Evolutionary conservation across 92 coral and sea anemone species (phyloP), one percentile per base, ranked within the genome.

Genomic region (Chrysogorgia sp.): DNA sequence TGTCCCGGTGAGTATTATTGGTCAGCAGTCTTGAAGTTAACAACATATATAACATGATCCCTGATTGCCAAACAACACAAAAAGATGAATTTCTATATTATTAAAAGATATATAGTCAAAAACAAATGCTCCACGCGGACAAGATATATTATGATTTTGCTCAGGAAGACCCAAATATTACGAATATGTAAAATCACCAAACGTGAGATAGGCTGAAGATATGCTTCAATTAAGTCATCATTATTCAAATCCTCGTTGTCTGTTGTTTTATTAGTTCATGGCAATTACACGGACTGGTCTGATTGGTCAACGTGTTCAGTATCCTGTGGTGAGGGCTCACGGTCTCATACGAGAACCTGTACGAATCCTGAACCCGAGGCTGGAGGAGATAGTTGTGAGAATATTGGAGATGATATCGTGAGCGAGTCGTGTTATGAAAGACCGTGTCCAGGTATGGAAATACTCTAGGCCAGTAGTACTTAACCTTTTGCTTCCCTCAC

Each of bases 401-500:
- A 92, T 52, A 90, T 89, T 43, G 99, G 99, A 17, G 89, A 79
- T 74, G 74, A 87, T 7, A 49, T 72, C 34, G 92, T 89, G 83
- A 89, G 88, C 37, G 90, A 86, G 0, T 89, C 88, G 80, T 96
- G 99, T 59, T 86, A 64, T 66, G 86, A 76, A 58, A 90, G 84
- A 59, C 97, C 92, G 40, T 96, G 99, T 32, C 99, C 99, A 68
- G 90, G 98, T 93, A 84, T 53, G 75, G 37, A 0, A n/a, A n/a
- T n/a, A n/a, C n/a, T n/a, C n/a, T n/a, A n/a, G n/a, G n/a, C n/a
- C n/a, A n/a, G 22, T 26, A 23, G 8, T n/a, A n/a, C n/a, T n/a
- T n/a, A n/a, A n/a, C n/a, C n/a, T n/a, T n/a, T n/a, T n/a, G n/a
- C n/a, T n/a, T n/a, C n/a, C n/a, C n/a, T n/a, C n/a, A n/a, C n/a